phyloP scores from a whole-genome alignment of 2,888 invertebrate species.

The Sicus ferrugineus region DNA sequence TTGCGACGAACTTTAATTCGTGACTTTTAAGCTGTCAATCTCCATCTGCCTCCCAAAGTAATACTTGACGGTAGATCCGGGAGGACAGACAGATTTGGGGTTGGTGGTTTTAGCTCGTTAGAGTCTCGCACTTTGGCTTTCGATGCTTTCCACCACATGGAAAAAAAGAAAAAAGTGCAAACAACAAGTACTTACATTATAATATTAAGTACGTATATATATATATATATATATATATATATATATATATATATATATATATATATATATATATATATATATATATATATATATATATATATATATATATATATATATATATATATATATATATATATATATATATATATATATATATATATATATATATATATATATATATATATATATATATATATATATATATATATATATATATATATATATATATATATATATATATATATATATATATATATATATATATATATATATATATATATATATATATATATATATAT shows the following conservation, averaged over 20 bases:
- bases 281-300: constrained; percentile 5
- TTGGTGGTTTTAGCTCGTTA: too few species aligned
- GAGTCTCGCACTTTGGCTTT: too few species aligned
- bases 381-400: background rate
- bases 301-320: constrained; percentile 3
- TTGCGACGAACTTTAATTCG: too few species aligned
- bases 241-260: background rate
- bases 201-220: background rate
- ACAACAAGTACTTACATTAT: too few species aligned
- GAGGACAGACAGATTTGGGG: too few species aligned
- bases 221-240: background rate
- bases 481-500: constrained; percentile 5
- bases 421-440: constrained; percentile 5
- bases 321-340: constrained; percentile 1
- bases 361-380: constrained; percentile 1
- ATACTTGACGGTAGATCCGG: too few species aligned
- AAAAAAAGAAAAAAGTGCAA: too few species aligned
- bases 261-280: constrained; percentile 1
- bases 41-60: too few species aligned
- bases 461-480: constrained; percentile 5
- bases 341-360: constrained; percentile 5
- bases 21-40: too few species aligned
- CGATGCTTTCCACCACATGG: too few species aligned
- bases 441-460: constrained; percentile 1
- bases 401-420: constrained; percentile 1